Evolutionary conservation across 2,113 vertebrate species (phyloP).

Genomic region (Cyanistes caeruleus): DNA sequence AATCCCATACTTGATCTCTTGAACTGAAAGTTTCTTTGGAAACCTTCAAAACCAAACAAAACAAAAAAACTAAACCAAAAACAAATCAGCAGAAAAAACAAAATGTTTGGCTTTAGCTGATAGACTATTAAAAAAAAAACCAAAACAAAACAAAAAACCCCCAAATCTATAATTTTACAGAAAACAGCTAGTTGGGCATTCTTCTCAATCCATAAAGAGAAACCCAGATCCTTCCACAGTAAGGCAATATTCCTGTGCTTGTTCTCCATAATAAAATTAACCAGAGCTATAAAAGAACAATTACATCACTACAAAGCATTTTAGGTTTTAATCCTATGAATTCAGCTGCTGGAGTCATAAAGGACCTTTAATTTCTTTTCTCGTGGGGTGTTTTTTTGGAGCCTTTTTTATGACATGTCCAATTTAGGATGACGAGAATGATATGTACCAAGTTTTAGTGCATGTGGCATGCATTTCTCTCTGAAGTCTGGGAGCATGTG

Average conservation of each 20-base stretch:
- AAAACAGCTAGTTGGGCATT: background rate
- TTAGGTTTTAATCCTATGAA: background rate
- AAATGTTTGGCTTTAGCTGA: background rate
- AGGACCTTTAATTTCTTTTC: background rate
- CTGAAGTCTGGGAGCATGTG: background rate
- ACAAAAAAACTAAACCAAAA: background rate
- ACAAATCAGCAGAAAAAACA: rapidly evolving
- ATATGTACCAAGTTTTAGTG: background rate
- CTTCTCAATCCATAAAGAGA: background rate
- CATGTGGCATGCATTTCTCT: background rate
- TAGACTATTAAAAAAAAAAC: background rate
- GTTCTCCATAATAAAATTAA: background rate
- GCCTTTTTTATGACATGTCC: background rate
- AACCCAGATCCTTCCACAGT: background rate
- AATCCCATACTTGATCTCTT: background rate
- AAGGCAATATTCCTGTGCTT: background rate
- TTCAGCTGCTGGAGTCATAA: background rate
- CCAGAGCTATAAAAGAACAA: background rate
- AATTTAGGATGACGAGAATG: background rate
- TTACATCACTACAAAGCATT: background rate
- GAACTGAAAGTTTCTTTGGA: background rate
- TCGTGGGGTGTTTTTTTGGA: rapidly evolving
- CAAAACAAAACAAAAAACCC: background rate
- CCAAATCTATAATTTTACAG: background rate
- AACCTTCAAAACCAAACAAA: background rate